These are phyloP conservation scores for Tauraco hartlaubi DNA, from an alignment of 2,797 vertebrate genomes.

Conservation along the genomic window DNA sequence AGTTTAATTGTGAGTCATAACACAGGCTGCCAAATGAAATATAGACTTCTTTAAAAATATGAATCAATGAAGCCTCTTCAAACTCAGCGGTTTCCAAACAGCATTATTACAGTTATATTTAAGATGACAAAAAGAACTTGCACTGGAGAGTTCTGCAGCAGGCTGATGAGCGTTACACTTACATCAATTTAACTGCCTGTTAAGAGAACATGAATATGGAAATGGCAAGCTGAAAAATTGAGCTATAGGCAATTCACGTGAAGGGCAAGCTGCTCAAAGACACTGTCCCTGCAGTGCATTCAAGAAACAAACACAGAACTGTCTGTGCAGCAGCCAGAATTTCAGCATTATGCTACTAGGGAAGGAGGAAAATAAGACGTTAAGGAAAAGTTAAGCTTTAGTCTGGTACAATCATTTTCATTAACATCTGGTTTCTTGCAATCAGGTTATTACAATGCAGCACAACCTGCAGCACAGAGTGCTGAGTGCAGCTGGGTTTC, in stretches of 20 bases:
- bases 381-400: neutral
- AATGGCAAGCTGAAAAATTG: neutral
- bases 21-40: neutral
- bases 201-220: neutral
- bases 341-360: neutral
- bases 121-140: neutral
- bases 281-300: neutral
- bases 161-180: neutral
- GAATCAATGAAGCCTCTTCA: slow-evolving; percentile 18
- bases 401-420: neutral
- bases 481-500: neutral
- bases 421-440: neutral
- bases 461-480: neutral
- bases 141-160: neutral
- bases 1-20: neutral
- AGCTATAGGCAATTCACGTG: neutral
- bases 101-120: neutral
- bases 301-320: neutral
- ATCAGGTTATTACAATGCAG: neutral
- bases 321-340: neutral
- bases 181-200: slow-evolving; percentile 13
- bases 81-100: slow-evolving; percentile 16
- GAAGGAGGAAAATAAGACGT: neutral
- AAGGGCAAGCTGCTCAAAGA: neutral
- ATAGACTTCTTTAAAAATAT: neutral